Evolutionary conservation across 1,140 invertebrate species (phyloP), one percentile per base, ranked within the genome.

Genomic region (Halictus rubicundus): DNA sequence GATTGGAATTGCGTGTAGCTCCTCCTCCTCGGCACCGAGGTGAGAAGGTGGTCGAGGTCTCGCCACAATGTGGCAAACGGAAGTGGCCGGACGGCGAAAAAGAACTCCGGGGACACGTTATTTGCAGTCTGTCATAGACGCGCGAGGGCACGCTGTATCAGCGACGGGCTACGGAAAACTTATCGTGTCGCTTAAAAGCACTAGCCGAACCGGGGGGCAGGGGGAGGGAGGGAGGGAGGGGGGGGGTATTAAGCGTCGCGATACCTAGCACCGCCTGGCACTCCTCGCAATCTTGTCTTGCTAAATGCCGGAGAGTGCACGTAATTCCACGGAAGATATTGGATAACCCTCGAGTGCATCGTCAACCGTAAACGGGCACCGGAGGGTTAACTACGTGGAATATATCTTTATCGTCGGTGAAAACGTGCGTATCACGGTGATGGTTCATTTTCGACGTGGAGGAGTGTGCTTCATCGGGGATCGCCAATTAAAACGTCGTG

Each of bases 401-500:
- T 65, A 77, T 42, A 68, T 75, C 73, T 81, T 81, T 77, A 78
- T 81, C 78, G 72, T 68, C 73, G 73, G 76, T 70, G 78, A 65
- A 81, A 85, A 81, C 68, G 68, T 27, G 23, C 46, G 68, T 83
- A 83, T 85, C 78, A 75, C 63, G 68, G 37, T 27, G 68, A 81
- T 78, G n/a, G 72, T 69, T 80, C 76, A n/a, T 72, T 83, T 81
- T 73, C 60, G 57, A 68, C 60, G 68, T 76, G 76, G 79, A 81
- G 59, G 75, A 85, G 71, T 46, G 83, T 46, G 83, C 70, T 82
- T 69, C 49, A 68, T 85, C 61, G 74, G 75, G 83, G 61, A 71
- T 85, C 71, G 80, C 75, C 84, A 86, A 86, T 86, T 86, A 86
- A 85, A 85, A 85, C 75, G 32, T 74, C 74, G 69, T 81, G 70